phyloP scores from a whole-genome alignment of 53 echinoderm and acorn worm genomes.

The Antedon mediterranea region DNA sequence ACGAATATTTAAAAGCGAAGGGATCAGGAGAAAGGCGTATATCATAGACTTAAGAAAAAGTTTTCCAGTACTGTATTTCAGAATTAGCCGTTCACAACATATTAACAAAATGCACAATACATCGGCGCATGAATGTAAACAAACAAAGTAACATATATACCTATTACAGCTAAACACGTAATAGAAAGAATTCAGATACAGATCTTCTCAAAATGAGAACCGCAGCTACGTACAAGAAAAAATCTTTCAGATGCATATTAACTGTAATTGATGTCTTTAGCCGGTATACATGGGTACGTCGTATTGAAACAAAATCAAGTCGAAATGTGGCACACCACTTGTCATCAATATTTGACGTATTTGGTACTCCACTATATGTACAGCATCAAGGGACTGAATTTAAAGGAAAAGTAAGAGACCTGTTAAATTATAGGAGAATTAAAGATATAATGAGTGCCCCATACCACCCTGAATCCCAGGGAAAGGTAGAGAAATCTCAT shows the following conservation, averaged over 20 bases:
- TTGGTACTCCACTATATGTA: neutral
- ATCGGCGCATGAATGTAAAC: slow-evolving; percentile 18
- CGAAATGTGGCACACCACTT: slow-evolving; percentile 3
- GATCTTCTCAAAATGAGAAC: slow-evolving; percentile 10
- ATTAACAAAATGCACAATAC: neutral
- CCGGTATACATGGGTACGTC: slow-evolving; percentile 7
- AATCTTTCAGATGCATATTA: slow-evolving; percentile 1
- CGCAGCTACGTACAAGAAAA: slow-evolving; percentile 6
- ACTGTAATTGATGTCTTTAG: slow-evolving; percentile 10
- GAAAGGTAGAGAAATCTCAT: slow-evolving; percentile 9
- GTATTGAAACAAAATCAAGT: slow-evolving; percentile 8
- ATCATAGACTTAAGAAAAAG: slow-evolving; percentile 1
- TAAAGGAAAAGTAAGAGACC: slow-evolving; percentile 2
- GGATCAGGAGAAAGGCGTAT: slow-evolving; percentile 7
- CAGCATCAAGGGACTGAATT: neutral
- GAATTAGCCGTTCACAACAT: slow-evolving; percentile 4
- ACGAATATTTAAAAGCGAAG: slow-evolving; percentile 1
- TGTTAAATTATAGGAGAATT: slow-evolving; percentile 3
- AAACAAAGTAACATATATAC: slow-evolving; percentile 9
- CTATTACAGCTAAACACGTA: slow-evolving; percentile 8
- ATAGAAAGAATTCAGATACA: slow-evolving; percentile 11
- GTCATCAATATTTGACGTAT: neutral
- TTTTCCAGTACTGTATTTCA: slow-evolving; percentile 9
- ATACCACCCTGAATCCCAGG: slow-evolving; percentile 10
- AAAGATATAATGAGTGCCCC: slow-evolving; percentile 10